These are phyloP conservation scores for Phalacrocorax aristotelis DNA, from an alignment of 2,113 vertebrate species.

Conservation along the genomic window DNA sequence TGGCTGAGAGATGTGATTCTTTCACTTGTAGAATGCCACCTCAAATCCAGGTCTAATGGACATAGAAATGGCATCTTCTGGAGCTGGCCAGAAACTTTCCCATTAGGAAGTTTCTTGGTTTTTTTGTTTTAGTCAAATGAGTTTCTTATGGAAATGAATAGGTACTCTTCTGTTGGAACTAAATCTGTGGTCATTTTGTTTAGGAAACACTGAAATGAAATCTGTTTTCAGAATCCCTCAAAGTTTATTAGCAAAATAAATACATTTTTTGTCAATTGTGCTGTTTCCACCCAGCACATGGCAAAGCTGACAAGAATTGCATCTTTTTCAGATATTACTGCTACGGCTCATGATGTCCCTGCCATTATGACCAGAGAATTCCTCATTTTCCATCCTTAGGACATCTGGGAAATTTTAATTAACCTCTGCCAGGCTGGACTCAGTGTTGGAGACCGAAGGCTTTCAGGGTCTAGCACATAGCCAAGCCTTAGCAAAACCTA, in stretches of 20 bases:
- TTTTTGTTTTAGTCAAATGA: not conserved
- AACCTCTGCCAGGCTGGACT: not conserved
- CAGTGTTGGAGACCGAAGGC: not conserved
- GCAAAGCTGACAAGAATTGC: not conserved
- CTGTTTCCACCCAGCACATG: accelerated
- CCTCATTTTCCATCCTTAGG: not conserved
- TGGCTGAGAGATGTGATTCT: not conserved
- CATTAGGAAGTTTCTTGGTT: not conserved
- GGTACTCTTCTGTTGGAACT: not conserved
- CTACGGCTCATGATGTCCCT: not conserved
- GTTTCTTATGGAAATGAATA: not conserved
- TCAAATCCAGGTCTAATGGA: not conserved
- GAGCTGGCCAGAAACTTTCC: not conserved
- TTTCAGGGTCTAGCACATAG: not conserved
- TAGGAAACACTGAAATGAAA: not conserved
- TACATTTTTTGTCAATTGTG: not conserved
- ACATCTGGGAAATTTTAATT: not conserved
- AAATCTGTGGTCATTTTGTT: not conserved
- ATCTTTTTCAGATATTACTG: not conserved
- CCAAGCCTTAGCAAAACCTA: not conserved
- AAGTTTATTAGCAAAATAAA: not conserved
- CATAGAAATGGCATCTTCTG: not conserved
- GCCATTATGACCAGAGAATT: not conserved
- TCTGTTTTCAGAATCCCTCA: not conserved
- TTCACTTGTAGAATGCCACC: not conserved